Conservation (phyloP, 2,113 vertebrate species). For the Hydropotes inermis region DNA sequence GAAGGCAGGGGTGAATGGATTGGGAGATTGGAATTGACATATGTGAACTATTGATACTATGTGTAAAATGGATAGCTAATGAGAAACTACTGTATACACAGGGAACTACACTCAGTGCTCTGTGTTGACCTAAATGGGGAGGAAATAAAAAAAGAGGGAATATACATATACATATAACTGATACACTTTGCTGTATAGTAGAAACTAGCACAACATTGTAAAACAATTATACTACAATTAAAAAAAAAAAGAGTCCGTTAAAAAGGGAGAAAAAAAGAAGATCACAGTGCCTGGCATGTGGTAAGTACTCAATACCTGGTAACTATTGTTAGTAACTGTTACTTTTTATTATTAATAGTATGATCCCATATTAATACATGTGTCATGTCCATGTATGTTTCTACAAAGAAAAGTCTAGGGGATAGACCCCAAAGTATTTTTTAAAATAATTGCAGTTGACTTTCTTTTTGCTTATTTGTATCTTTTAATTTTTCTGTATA, state of each 20-base stretch:
- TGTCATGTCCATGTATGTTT: neutral
- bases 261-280: neutral
- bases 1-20: neutral
- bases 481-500: constrained; percentile 26
- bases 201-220: neutral
- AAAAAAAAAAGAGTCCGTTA: neutral
- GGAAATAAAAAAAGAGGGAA: neutral
- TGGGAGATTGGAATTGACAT: neutral
- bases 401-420: neutral
- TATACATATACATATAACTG: neutral
- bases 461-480: constrained; percentile 36
- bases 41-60: neutral
- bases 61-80: neutral
- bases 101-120: neutral
- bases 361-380: neutral
- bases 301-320: constrained; percentile 7
- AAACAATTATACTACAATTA: neutral
- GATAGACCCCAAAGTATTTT: constrained; percentile 8
- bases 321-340: neutral
- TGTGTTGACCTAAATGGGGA: neutral
- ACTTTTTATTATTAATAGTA: constrained; percentile 10
- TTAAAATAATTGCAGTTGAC: neutral
- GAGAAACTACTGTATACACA: neutral
- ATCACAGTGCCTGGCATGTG: neutral
- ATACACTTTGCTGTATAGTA: neutral